Base-by-base conservation (phyloP, 2,113 vertebrate genomes). In the Gallinago undulata region DNA sequence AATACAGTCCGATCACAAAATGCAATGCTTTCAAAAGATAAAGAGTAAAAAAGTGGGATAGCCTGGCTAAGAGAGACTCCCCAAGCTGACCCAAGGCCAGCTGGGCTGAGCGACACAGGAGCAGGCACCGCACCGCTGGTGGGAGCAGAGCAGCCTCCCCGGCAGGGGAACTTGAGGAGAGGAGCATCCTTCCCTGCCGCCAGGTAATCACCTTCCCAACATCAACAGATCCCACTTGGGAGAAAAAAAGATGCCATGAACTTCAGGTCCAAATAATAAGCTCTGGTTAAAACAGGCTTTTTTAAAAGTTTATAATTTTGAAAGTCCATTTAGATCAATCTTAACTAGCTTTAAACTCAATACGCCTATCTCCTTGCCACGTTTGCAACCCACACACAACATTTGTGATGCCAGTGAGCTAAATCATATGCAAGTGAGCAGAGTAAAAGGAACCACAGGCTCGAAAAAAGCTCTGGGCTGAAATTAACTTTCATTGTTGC, bases 401-500 rank as follows among this genome's bases (percentile, higher is more conserved):
- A 17, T 68, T 86, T 72, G 84, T 2, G 1, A 77, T 77, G 82
- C 77, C 86, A 96, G 80, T 1, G 25, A 96, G 84, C 69, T 80
- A 94, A 53, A 94, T 81, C 87, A 89, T 25, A 64, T 84, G 95
- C 90, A 69, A 81, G 75, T 3, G 41, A 92, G 82, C 56, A 2
- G 92, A 84, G 83, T 86, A 94, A 93, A 97, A 96, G 64, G 80
- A 93, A 84, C 69, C 84, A 94, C n/a, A 31, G 74, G 55, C 79
- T 59, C 53, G 68, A 23, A 80, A 80, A 94, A 92, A 74, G 57
- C 92, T 94, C 83, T 59, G 92, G 87, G 92, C 56, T 92, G 75
- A 96, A 96, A 88, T 92, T 90, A 92, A 90, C 91, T 74, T 67
- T 84, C 88, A 95, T 93, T 96, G 95, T 96, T 95, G 77, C 85